Base-by-base conservation (phyloP, 1,140 invertebrate genomes). In the Heliconius eleuchia region DNA sequence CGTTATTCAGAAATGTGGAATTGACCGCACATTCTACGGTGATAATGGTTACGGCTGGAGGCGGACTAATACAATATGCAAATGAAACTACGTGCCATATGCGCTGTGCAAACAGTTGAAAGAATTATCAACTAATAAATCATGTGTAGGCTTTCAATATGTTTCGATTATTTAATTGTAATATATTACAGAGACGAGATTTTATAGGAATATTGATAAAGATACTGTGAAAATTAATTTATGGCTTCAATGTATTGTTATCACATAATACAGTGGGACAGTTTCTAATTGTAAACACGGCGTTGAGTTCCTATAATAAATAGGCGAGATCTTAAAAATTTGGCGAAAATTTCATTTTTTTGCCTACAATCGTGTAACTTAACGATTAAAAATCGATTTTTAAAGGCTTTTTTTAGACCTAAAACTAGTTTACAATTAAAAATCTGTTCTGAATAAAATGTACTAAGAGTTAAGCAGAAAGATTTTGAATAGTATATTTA, bases 1-100 rank as follows among this genome's bases (percentile, higher is more conserved):
- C 60, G 60, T 66, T 66, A 66, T 66, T 57, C n/a, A 66, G 60
- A 66, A 66, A 66, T 30, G 60, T 66, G 9, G 60, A 66, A 30
- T 66, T 66, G 60, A 66, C 60, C 60, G 60, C 60, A 30, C 60
- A 66, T 66, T 66, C 27, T 5, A 27, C 60, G 23, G n/a, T 23
- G 16, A 66, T 66, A 66, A 66, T 66, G 1, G 60, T 66, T 66
- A 66, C 27, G 13, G 27, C 23, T 30, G 60, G 60, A 30, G 27
- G 60, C 60, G 60, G 9, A 13, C 60, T 66, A 66, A 66, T 66
- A 66, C 60, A 66, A 66, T 66, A 66, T 66, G 60, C 23, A 66
- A 27, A 66, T 66, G 60, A 16, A 66, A 66, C 27, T 66, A 27
- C n/a, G 57, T 60, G 57, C 19, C 42, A 7, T 19, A 19, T 55